A percentile compares a stretch with the other conserved stretches of the same genome.
Evolutionary conservation across 2,113 vertebrate species (phyloP).

Genomic region (Trichomycterus rosablanca): DNA sequence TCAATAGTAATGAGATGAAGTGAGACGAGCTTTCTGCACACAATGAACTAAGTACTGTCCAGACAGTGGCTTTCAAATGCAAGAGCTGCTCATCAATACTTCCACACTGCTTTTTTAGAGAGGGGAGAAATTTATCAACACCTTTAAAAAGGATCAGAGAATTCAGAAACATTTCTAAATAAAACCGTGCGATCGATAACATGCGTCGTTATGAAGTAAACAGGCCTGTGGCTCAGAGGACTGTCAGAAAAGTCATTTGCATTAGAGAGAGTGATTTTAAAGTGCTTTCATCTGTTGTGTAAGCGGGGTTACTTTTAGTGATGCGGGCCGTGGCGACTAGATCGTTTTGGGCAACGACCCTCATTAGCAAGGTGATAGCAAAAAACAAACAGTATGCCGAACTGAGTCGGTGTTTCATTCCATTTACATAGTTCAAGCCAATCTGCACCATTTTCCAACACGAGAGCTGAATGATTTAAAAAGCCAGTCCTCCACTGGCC

Average conservation of each 20-base stretch:
- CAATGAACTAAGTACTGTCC: conserved; percentile 42
- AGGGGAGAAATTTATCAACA: conserved; percentile 33
- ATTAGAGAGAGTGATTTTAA: conserved; percentile 45
- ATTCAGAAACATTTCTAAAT: conserved; percentile 15
- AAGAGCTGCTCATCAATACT: conserved; percentile 35
- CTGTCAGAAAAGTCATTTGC: conserved; percentile 42
- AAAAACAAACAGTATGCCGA: conserved; percentile 49
- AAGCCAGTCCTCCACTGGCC: conserved; percentile 49
- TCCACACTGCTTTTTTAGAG: conserved; percentile 32
- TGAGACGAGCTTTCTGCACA: conserved; percentile 45
- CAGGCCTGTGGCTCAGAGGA: conserved; percentile 29
- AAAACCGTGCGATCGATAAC: conserved; percentile 19
- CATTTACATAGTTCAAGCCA: conserved; percentile 48
- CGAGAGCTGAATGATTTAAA: conserved; percentile 52
- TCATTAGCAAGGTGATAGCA: conserved; percentile 48
- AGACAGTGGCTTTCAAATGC: conserved; percentile 38
- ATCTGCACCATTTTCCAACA: conserved; percentile 45
- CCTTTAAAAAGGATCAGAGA: conserved; percentile 13
- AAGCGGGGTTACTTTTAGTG: conserved; percentile 44
- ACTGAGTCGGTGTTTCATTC: conserved; percentile 40
- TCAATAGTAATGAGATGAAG: conserved; percentile 53
- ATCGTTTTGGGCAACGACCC: conserved; percentile 46
- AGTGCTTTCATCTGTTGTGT: conserved; percentile 49
- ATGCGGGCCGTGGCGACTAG: conserved; percentile 33
- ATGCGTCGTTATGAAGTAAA: conserved; percentile 31